Evolutionary conservation across 2,113 vertebrate species (phyloP).

Genomic region (Meles meles): DNA sequence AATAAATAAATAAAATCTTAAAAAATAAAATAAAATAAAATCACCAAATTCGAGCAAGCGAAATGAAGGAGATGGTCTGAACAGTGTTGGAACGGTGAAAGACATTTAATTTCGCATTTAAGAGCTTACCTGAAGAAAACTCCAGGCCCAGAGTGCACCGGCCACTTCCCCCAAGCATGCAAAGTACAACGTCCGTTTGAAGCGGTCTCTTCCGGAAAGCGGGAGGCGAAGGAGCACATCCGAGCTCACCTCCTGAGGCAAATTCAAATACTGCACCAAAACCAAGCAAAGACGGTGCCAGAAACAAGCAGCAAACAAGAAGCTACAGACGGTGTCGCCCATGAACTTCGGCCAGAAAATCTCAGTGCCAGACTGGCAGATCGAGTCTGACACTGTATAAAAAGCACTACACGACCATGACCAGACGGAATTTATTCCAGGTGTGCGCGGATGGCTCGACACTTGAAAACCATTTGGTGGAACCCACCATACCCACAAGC

Average conservation of each 20-base stretch:
- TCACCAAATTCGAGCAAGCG: not conserved
- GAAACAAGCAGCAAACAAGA: not conserved
- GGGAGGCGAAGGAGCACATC: not conserved
- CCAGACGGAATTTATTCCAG: not conserved
- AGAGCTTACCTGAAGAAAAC: not conserved
- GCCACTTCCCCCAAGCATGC: not conserved
- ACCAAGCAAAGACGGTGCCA: not conserved
- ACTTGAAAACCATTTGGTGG: not conserved
- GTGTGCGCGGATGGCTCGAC: not conserved
- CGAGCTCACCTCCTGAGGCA: not conserved
- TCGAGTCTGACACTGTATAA: not conserved
- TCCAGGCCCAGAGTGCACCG: not conserved
- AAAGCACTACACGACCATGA: not conserved
- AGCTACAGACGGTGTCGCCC: not conserved
- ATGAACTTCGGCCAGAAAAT: not conserved
- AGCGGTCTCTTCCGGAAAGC: not conserved
- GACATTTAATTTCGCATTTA: not conserved
- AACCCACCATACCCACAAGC: not conserved
- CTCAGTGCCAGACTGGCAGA: not conserved
- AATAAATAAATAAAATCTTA: too few species aligned
- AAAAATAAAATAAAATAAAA: too few species aligned
- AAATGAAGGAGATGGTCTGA: not conserved
- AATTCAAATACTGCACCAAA: not conserved
- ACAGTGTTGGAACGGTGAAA: not conserved
- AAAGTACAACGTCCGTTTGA: not conserved